Conservation (phyloP, 2,113 vertebrate genomes). For the Caranx ignobilis region DNA sequence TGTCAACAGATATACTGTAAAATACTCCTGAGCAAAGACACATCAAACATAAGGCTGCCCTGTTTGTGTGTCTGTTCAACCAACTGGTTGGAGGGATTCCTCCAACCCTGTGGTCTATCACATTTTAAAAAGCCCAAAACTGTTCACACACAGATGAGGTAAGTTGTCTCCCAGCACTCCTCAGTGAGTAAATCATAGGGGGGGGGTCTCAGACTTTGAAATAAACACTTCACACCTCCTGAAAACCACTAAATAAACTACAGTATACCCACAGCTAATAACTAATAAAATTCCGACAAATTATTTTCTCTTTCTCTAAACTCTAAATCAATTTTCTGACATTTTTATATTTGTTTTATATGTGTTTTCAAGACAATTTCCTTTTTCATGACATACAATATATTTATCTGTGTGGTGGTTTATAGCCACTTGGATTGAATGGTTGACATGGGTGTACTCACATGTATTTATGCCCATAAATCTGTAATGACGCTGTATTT, state of each 20-base stretch:
- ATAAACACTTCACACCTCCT: background rate
- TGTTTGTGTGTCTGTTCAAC: background rate
- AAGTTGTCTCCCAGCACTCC: background rate
- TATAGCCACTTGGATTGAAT: background rate
- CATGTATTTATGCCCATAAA: background rate
- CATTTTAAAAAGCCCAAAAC: slow-evolving; percentile 1
- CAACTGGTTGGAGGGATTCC: slow-evolving; percentile 7
- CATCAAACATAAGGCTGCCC: background rate
- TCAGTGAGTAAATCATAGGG: background rate
- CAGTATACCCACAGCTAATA: too few species aligned
- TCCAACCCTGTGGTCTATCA: background rate
- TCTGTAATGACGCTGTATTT: background rate
- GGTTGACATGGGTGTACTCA: background rate
- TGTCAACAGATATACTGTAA: slow-evolving; percentile 29
- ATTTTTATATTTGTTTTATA: background rate
- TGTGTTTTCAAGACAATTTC: background rate
- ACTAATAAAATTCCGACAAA: background rate
- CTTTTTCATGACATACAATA: background rate
- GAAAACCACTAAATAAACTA: background rate
- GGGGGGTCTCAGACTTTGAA: background rate
- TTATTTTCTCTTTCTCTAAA: background rate
- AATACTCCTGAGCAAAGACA: slow-evolving; percentile 18
- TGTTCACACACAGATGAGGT: background rate
- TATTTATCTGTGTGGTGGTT: background rate
- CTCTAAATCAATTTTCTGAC: background rate